Conservation (phyloP, 2,113 vertebrate species). For the Forbesichthys agassizii region DNA sequence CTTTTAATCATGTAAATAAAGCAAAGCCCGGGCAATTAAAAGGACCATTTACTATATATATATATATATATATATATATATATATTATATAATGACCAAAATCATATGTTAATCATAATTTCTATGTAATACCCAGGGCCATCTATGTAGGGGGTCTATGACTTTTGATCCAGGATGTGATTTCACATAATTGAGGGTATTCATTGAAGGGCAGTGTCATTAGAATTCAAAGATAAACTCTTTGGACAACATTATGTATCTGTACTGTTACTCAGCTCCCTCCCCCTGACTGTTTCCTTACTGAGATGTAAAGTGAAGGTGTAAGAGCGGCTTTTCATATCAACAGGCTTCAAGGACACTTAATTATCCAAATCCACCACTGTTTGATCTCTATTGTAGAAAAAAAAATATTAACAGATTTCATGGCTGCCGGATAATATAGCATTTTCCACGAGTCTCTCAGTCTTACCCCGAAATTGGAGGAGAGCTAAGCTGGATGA, state of each 20-base stretch:
- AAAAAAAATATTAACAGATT: constrained; percentile 51
- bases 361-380: constrained; percentile 67
- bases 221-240: constrained; percentile 51
- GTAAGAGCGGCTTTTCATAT: constrained; percentile 44
- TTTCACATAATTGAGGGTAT: constrained; percentile 62
- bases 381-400: constrained; percentile 69
- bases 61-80: no score
- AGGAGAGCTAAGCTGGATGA: constrained; percentile 71
- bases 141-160: constrained; percentile 40
- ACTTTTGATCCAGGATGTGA: constrained; percentile 66
- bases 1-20: constrained; percentile 59
- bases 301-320: constrained; percentile 53
- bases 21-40: constrained; percentile 57
- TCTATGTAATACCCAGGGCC: constrained; percentile 36
- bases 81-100: constrained; percentile 39
- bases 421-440: constrained; percentile 68
- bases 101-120: constrained; percentile 35
- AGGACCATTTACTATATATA: constrained; percentile 48
- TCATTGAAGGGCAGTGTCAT: constrained; percentile 71
- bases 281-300: constrained; percentile 15
- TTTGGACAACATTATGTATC: constrained; percentile 38
- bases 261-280: constrained; percentile 25
- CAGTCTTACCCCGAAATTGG: constrained; percentile 52
- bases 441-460: constrained; percentile 65
- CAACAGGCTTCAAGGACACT: constrained; percentile 54